Conservation (phyloP, 2,797 vertebrate species). For the Natrix natrix region DNA sequence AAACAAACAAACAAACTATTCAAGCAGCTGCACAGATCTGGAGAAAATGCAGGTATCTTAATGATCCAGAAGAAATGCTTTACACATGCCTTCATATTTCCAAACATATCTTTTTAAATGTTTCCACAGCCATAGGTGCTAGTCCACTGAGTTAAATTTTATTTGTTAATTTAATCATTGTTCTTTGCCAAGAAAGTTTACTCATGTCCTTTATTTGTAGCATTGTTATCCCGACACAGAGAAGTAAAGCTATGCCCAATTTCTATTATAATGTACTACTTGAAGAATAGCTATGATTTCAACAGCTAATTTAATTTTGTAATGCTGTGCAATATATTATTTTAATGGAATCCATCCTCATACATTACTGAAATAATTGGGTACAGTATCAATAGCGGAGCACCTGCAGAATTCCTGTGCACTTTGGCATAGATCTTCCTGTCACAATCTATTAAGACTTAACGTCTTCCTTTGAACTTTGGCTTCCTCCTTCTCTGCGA, state of each 20-base stretch:
- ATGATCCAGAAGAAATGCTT: background rate
- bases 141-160: background rate
- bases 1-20: no score
- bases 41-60: background rate
- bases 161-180: background rate
- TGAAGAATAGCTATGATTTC: fast-evolving
- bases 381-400: constrained; percentile 4
- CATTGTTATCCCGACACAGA: background rate
- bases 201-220: background rate
- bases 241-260: background rate
- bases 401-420: background rate
- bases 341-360: constrained; percentile 19
- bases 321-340: background rate
- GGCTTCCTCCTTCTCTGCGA: constrained; percentile 18
- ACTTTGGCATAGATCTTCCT: constrained; percentile 41
- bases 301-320: background rate
- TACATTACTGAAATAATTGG: constrained; percentile 37
- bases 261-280: background rate
- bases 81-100: background rate
- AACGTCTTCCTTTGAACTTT: constrained; percentile 51
- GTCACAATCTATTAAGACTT: constrained; percentile 52
- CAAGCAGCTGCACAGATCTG: background rate
- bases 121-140: background rate
- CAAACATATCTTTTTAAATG: background rate
- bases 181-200: background rate